phyloP scores from a whole-genome alignment of 2,888 invertebrate genomes.

The Plagiodera versicolora region DNA sequence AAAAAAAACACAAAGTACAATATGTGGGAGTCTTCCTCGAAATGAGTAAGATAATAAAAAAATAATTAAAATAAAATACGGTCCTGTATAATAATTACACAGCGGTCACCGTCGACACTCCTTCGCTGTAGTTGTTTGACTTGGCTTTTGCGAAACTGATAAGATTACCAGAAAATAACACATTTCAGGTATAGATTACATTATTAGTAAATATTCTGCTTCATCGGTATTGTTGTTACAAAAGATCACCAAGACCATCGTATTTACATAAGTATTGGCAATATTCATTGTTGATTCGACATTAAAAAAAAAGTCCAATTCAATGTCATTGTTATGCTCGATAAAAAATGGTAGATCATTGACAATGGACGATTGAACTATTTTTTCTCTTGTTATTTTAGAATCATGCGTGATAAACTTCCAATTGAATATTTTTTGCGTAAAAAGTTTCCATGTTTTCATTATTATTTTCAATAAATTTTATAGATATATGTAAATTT shows the following conservation, averaged over 20 bases:
- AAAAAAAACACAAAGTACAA: no score
- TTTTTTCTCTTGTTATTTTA: no score
- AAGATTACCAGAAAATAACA: slow-evolving; percentile 18
- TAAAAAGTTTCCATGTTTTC: no score
- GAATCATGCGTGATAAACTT: no score
- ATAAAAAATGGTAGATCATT: not conserved
- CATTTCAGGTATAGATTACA: slow-evolving; percentile 15
- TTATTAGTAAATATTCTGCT: slow-evolving; percentile 17
- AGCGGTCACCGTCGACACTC: slow-evolving; percentile 11
- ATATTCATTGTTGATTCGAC: not conserved
- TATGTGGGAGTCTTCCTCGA: no score
- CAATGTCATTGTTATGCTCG: not conserved
- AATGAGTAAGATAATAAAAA: not conserved
- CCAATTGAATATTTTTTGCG: no score
- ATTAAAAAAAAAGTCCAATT: not conserved
- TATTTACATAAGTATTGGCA: not conserved
- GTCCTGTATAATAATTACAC: not conserved
- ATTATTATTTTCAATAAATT: no score
- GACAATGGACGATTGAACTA: no score
- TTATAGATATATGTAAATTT: no score
- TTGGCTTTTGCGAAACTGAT: slow-evolving; percentile 23
- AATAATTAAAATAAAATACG: not conserved
- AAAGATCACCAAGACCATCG: not conserved
- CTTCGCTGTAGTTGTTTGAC: slow-evolving; percentile 1
- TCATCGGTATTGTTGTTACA: slow-evolving; percentile 6